Evolutionary conservation across 2,888 invertebrate genomes (phyloP), one percentile per base, ranked within the genome.

Genomic region (Myathropa florea): DNA sequence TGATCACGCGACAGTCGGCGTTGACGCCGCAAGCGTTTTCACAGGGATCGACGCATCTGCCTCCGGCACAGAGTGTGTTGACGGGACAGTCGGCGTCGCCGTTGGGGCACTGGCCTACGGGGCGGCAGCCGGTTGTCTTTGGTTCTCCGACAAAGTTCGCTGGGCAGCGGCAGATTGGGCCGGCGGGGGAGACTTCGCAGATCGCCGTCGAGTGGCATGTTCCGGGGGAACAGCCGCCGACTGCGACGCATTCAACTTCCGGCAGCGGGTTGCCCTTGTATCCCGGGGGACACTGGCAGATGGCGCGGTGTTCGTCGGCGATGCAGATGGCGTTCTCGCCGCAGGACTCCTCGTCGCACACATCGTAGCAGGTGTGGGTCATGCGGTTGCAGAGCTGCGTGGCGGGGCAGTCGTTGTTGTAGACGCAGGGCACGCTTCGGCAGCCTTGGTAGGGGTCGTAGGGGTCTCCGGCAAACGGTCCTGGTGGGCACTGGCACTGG

Each of bases 291-390:
- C 98, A 98, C 90, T 97, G 96, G 89, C 98, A 98, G 21, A 94
- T 94, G 9, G 96, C 94, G 90, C 95, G 95, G 91, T 98, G 97
- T 90, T 96, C 96, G 92, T 97, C 97, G 4, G 96, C 95, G 89
- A 97, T 95, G 91, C 98, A 98, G 18, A 98, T 96, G 9, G 98
- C 97, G 92, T 97, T 97, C 21, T 94, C 95, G 0, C 98, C 97
- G 90, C 98, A 98, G 2, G 96, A 95, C 89, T 96, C 95, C 91
- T 96, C 96, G 87, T 95, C 95, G 90, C 97, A 98, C 7, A 96
- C 96, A 91, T 96, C 95, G 89, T 95, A 94, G 90, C 98, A 98
- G 24, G 95, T 96, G 90, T 97, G 96, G 0, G 96, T 96, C 90
- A 97, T 93, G 71, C 97, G 94, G 91, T 98, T 96, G 91, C 98